These are phyloP conservation scores for Mixornis gularis DNA, from an alignment of 2,113 vertebrate genomes.

Conservation along the genomic window DNA sequence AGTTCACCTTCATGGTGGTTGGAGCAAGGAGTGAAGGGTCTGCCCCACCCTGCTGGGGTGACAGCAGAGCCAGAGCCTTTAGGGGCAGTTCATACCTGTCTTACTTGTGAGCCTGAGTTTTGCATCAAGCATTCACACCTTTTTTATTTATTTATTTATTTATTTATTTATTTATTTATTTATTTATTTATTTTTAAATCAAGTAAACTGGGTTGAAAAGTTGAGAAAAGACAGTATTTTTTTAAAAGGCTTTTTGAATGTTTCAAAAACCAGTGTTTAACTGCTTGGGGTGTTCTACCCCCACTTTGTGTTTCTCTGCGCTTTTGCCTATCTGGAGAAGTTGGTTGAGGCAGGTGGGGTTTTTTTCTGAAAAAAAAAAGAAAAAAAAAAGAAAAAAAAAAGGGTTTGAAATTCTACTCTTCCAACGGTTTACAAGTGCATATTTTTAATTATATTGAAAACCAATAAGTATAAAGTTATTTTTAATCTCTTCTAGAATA, in stretches of 20 bases:
- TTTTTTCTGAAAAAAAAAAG: neutral
- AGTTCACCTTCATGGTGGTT: neutral
- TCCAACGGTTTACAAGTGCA: neutral
- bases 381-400: neutral
- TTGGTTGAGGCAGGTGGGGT: rapidly evolving
- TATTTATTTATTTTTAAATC: neutral
- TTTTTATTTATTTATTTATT: too few species aligned
- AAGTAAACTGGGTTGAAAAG: neutral
- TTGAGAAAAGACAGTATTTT: neutral
- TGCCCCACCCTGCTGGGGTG: neutral
- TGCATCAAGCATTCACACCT: neutral
- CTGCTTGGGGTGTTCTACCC: neutral
- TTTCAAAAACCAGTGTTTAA: neutral
- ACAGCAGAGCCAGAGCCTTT: neutral
- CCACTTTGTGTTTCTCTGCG: neutral
- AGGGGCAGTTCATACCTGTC: neutral
- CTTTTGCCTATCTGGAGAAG: neutral
- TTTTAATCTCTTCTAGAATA: neutral
- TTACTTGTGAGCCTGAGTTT: neutral
- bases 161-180: too few species aligned
- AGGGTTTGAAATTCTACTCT: neutral
- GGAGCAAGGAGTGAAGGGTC: neutral
- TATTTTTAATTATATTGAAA: neutral
- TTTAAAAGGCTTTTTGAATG: neutral
- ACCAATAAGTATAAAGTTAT: neutral